Base-by-base conservation (phyloP, 37 sponge, comb jelly and placozoan species). In the Tethya wilhelma region DNA sequence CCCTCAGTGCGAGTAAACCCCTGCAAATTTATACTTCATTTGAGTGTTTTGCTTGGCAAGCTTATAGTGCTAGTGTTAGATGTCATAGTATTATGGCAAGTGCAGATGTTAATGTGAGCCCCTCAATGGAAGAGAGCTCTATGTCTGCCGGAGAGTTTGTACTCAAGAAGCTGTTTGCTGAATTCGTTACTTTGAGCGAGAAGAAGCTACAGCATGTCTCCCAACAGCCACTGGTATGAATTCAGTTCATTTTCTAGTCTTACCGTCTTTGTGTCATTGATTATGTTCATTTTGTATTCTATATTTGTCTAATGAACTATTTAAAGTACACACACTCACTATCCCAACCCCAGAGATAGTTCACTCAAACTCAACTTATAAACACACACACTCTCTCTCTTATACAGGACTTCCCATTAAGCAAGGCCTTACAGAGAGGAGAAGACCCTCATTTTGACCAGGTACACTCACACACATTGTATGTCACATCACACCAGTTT, bases 101-200 rank as follows among this genome's bases (percentile, higher is more conserved):
- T n/a, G 76, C 77, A 19, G 84, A 84, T 29, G 39, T 42, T 43
- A 55, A 30, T 8, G 38, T 37, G 6, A 84, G 77, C 44, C 84
- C 84, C 8, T 32, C 77, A 12, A 38, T 46, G 17, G 77, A 75
- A 23, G 77, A 66, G 39, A 46, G 72, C 63, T 14, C 62, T 5
- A 71, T 81, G 72, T 85, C 86, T 39, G 79, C 88, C 25, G 99
- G 99, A 20, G 94, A 98, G 75, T 84, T 86, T 36, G 93, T 94
- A 2, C 81, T 98, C 11, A 95, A 93, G 87, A 96, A 94, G 53
- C 63, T 98, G 44, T 91, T 95, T 44, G 86, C 99, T 39, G 96
- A 96, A 62, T 98, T 98, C 71, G 94, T 91, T 23, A 75, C 71
- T 17, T 30, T 82, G 4, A 79, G 91, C 30, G 84, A 84, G 49